Conservation (phyloP, 2,797 vertebrate species). For the Sphenodon punctatus region DNA sequence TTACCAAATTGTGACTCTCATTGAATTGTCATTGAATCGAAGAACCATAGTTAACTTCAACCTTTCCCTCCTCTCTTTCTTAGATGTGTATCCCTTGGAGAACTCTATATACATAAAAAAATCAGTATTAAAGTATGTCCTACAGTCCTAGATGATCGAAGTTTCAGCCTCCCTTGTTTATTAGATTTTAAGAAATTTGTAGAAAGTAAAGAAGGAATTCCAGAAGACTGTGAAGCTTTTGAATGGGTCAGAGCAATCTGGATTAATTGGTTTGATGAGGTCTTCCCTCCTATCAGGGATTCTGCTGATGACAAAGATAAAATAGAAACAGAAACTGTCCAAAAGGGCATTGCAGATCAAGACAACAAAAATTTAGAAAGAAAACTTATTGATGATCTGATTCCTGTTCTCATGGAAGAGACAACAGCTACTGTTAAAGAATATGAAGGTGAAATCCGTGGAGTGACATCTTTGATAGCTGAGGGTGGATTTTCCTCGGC, state of each 20-base stretch:
- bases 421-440: constrained; percentile 3
- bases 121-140: constrained; percentile 40
- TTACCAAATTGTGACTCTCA: not conserved
- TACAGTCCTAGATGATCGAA: constrained; percentile 13
- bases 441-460: constrained; percentile 67
- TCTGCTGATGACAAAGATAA: not conserved
- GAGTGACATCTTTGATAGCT: constrained; percentile 66
- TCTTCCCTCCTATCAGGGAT: constrained; percentile 4
- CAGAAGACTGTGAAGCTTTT: constrained; percentile 3
- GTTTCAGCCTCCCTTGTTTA: constrained; percentile 58
- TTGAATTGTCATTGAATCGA: not conserved
- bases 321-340: not conserved
- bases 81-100: constrained; percentile 55
- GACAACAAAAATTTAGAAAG: not conserved
- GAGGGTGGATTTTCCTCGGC: constrained; percentile 34
- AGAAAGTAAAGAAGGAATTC: constrained; percentile 44
- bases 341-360: not conserved
- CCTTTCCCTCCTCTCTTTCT: not conserved
- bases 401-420: constrained; percentile 40
- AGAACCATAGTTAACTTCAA: not conserved
- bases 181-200: constrained; percentile 73
- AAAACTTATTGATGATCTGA: constrained; percentile 48
- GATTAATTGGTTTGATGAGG: constrained; percentile 64
- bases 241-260: constrained; percentile 64
- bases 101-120: constrained; percentile 45